phyloP scores from a whole-genome alignment of 2,888 invertebrate genomes.

The Andrena minutula region DNA sequence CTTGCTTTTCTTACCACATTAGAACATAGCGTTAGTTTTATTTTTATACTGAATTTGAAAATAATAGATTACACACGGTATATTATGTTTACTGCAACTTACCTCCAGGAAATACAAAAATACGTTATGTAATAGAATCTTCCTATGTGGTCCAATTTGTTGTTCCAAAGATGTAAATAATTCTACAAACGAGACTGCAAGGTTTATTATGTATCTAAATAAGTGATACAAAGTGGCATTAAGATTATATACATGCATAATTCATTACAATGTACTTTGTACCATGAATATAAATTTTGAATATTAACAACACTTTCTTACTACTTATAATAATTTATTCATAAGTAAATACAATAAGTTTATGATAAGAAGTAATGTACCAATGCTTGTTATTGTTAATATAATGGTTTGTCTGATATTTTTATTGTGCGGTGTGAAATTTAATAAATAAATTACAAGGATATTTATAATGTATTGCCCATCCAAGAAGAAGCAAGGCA shows the following conservation, averaged over 20 bases:
- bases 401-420: slow-evolving; percentile 88
- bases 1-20: slow-evolving; percentile 35
- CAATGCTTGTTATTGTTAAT: slow-evolving; percentile 89
- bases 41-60: slow-evolving; percentile 44
- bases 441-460: slow-evolving; percentile 88
- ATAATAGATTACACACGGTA: slow-evolving; percentile 41
- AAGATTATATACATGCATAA: slow-evolving; percentile 50
- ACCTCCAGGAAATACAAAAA: slow-evolving; percentile 35
- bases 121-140: slow-evolving; percentile 47
- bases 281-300: slow-evolving; percentile 51
- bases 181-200: slow-evolving; percentile 48
- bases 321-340: slow-evolving; percentile 79
- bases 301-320: slow-evolving; percentile 52
- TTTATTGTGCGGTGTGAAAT: slow-evolving; percentile 85
- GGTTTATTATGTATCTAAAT: slow-evolving; percentile 49
- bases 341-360: slow-evolving; percentile 88
- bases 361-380: slow-evolving; percentile 89
- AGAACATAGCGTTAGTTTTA: slow-evolving; percentile 47
- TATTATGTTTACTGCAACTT: slow-evolving; percentile 26
- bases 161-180: slow-evolving; percentile 58
- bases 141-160: slow-evolving; percentile 47
- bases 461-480: slow-evolving; percentile 94
- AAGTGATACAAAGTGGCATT: slow-evolving; percentile 61
- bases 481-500: slow-evolving; percentile 97
- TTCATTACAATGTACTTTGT: slow-evolving; percentile 37